A percentile compares a stretch with the other conserved stretches of the same genome.
Conservation (phyloP, 2,888 invertebrate species). For the Peribatodes rhomboidaria region DNA sequence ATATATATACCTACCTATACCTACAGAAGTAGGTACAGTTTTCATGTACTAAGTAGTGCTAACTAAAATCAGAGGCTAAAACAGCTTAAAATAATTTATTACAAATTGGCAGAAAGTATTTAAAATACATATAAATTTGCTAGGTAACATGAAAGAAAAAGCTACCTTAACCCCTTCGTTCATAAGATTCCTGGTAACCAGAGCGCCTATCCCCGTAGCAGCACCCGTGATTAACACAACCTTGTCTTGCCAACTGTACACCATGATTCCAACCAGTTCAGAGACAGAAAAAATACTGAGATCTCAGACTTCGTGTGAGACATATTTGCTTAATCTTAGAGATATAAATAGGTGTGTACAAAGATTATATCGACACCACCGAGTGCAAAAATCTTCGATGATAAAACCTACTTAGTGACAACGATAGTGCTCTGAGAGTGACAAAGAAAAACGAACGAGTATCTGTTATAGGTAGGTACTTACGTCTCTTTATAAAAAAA, state of each 20-base stretch:
- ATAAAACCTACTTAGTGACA: not conserved
- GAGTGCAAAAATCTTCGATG: constrained; percentile 3
- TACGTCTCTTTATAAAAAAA: too few relatives aligned
- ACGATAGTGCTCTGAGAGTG: too few relatives aligned
- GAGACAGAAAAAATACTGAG: not conserved
- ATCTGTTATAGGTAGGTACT: too few relatives aligned
- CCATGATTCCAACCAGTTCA: constrained; percentile 41
- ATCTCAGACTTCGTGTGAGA: not conserved
- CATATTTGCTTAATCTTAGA: not conserved
- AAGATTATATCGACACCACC: not conserved
- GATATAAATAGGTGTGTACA: not conserved
- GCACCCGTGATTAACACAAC: constrained; percentile 67
- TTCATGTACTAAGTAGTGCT: too few relatives aligned
- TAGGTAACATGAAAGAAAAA: too few relatives aligned
- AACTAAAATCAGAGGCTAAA: too few relatives aligned
- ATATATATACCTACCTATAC: too few relatives aligned
- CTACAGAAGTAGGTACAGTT: too few relatives aligned
- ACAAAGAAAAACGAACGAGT: too few relatives aligned
- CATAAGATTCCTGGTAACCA: constrained; percentile 54
- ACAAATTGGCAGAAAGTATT: too few relatives aligned
- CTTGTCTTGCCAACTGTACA: constrained; percentile 58
- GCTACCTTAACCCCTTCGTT: constrained; percentile 63
- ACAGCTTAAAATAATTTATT: too few relatives aligned
- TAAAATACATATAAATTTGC: too few relatives aligned
- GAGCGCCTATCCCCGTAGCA: constrained; percentile 64